Evolutionary conservation across 2,888 invertebrate genomes (phyloP), one percentile per base, ranked within the genome.

Genomic region (Tiphia femorata): DNA sequence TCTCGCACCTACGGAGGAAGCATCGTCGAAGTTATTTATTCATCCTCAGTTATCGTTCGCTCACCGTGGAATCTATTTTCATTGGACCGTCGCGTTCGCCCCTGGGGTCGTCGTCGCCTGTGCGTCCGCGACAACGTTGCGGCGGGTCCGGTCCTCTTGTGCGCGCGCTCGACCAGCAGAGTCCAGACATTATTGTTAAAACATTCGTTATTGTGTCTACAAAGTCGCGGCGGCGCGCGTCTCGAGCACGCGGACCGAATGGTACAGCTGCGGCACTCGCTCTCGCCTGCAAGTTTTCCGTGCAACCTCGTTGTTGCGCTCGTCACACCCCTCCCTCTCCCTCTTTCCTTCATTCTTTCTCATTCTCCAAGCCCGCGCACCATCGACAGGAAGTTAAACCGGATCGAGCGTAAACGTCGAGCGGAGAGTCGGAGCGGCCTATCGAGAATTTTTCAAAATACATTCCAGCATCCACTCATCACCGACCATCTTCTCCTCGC

Each of bases 231-330:
- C 50, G 40, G 52, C 46, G 52, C 38, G 46, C 12, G 21, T 35
- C 21, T 17, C 37, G 1, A 5, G 17, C 17, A 37, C 12, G 10
- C 35, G 19, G n/a, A 35, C 29, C 17, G 30, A 29, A 63, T 62
- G 67, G 67, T 67, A 64, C 37, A 12, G 47, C 56, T 67, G 64
- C 67, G 62, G n/a, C n/a, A n/a, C n/a, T n/a, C n/a, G n/a, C n/a
- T n/a, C n/a, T n/a, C n/a, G n/a, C n/a, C n/a, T n/a, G n/a, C n/a
- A n/a, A n/a, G n/a, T n/a, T n/a, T n/a, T n/a, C n/a, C 56, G 52
- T 47, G 46, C 56, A 40, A 35, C 44, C 49, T n/a, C n/a, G n/a
- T n/a, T n/a, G n/a, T n/a, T n/a, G n/a, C n/a, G n/a, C n/a, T n/a
- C n/a, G n/a, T n/a, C n/a, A n/a, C n/a, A n/a, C 35, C 42, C 46